Conservation (phyloP, 2,888 invertebrate species). For the Acronicta leporina region DNA sequence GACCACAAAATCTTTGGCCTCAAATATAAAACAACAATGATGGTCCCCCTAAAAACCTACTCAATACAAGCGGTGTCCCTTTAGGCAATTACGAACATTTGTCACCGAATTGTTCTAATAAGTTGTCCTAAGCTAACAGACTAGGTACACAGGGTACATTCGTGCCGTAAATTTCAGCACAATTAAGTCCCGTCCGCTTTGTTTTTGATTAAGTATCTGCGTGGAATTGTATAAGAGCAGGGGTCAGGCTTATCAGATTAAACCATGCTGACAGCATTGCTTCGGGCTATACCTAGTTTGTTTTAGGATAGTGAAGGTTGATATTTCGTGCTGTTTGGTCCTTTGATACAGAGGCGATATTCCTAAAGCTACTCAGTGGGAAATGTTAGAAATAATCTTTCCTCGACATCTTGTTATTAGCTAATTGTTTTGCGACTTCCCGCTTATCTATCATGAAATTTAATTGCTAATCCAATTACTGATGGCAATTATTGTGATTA, state of each 20-base stretch:
- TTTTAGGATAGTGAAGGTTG: slow-evolving; percentile 4
- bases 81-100: slow-evolving; percentile 55
- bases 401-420: too few relatives aligned
- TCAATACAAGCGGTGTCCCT: slow-evolving; percentile 43
- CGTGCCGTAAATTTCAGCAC: slow-evolving; percentile 63
- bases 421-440: too few relatives aligned
- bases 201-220: slow-evolving; percentile 72
- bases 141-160: slow-evolving; percentile 49
- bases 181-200: slow-evolving; percentile 66
- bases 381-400: too few relatives aligned
- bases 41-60: slow-evolving; percentile 33
- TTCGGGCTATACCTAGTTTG: slow-evolving; percentile 27
- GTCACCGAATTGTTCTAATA: slow-evolving; percentile 58
- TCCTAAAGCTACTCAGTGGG: background rate
- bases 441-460: too few relatives aligned
- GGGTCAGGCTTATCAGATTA: slow-evolving; percentile 51
- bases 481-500: too few relatives aligned
- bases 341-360: slow-evolving; percentile 4
- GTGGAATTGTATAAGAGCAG: slow-evolving; percentile 38
- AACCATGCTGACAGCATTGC: slow-evolving; percentile 38
- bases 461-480: too few relatives aligned
- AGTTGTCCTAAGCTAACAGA: slow-evolving; percentile 59
- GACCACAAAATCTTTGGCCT: slow-evolving; percentile 8
- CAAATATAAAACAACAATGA: slow-evolving; percentile 38
- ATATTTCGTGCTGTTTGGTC: slow-evolving; percentile 10